Conservation (phyloP, 2,888 invertebrate species). For the Notodonta dromedarius region DNA sequence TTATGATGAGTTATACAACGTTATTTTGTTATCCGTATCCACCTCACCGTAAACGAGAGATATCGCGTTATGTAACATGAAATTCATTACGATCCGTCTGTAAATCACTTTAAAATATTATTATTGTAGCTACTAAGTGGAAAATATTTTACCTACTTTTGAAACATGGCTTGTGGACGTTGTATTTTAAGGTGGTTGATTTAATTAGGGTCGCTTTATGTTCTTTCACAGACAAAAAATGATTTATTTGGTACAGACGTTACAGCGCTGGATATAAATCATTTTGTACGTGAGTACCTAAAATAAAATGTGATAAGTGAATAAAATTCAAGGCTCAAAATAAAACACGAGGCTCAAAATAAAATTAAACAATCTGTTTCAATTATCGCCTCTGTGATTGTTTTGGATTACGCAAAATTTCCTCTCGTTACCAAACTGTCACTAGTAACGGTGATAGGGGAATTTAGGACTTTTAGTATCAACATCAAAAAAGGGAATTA, state of each 20-base stretch:
- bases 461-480: constrained; percentile 61
- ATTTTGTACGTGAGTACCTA: too few species aligned
- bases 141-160: constrained; percentile 10
- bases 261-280: too few species aligned
- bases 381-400: constrained; percentile 60
- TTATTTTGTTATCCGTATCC: constrained; percentile 10
- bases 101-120: constrained; percentile 18
- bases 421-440: constrained; percentile 56
- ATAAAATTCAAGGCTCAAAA: too few species aligned
- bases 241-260: too few species aligned
- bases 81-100: constrained; percentile 13
- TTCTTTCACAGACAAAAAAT: not conserved
- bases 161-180: constrained; percentile 8
- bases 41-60: constrained; percentile 16
- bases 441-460: constrained; percentile 58
- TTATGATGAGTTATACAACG: constrained; percentile 10
- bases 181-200: constrained; percentile 9
- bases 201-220: constrained; percentile 2
- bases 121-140: constrained; percentile 4
- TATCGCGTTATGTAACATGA: constrained; percentile 15
- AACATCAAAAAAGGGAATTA: constrained; percentile 53
- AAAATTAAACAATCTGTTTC: constrained; percentile 60
- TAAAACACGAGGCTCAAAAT: too few species aligned
- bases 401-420: constrained; percentile 48
- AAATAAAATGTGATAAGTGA: too few species aligned